Conservation (phyloP, 1,140 invertebrate species). For the Panulirus ornatus region DNA sequence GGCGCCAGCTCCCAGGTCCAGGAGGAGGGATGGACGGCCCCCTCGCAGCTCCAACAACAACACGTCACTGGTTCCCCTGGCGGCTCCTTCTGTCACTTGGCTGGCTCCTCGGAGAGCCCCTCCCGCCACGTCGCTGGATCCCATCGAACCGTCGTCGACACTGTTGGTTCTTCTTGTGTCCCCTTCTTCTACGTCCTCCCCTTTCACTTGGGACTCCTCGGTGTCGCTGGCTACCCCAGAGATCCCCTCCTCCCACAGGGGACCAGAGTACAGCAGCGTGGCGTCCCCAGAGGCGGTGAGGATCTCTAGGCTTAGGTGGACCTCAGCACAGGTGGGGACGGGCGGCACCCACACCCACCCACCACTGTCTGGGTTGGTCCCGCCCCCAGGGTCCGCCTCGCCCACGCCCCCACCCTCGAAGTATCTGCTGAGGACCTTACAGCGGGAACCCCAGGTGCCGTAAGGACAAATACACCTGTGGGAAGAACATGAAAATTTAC, state of each 20-base stretch:
- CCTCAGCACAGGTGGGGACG: not conserved
- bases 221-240: not conserved
- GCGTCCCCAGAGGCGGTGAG: not conserved
- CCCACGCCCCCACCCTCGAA: slow-evolving; percentile 1
- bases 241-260: not conserved
- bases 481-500: not conserved
- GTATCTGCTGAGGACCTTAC: slow-evolving; percentile 48
- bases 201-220: not conserved
- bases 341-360: not conserved
- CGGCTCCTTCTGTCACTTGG: not conserved
- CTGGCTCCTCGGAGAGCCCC: not conserved
- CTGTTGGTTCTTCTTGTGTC: not conserved
- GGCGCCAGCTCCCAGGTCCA: slow-evolving; percentile 56
- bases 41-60: slow-evolving; percentile 44
- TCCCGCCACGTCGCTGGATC: not conserved
- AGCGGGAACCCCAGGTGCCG: slow-evolving; percentile 43
- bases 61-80: slow-evolving; percentile 5
- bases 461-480: slow-evolving; percentile 59
- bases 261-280: not conserved
- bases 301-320: slow-evolving; percentile 4
- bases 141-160: not conserved
- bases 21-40: slow-evolving; percentile 42
- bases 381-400: not conserved
- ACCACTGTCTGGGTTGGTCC: not conserved
- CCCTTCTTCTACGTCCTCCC: not conserved